Evolutionary conservation across 2,113 vertebrate genomes (phyloP).

Genomic region (Calyptomena viridis): DNA sequence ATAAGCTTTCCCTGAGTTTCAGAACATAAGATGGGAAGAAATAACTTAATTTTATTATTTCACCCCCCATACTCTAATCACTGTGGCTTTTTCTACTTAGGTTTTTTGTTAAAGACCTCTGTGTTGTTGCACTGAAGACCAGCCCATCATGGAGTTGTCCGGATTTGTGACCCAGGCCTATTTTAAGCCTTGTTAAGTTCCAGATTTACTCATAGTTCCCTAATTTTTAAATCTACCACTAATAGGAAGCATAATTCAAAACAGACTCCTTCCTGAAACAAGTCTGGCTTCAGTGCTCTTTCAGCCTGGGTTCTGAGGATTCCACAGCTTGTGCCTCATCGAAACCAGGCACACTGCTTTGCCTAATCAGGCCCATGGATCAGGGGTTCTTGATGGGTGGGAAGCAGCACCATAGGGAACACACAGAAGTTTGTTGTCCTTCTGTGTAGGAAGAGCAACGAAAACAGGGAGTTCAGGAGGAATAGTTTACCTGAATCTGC

Average conservation of each 20-base stretch:
- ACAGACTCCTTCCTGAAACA: constrained; percentile 41
- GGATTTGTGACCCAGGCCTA: constrained; percentile 46
- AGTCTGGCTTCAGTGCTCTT: constrained; percentile 4
- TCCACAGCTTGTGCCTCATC: constrained; percentile 51
- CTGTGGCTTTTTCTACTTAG: background rate
- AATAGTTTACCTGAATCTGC: background rate
- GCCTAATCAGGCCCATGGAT: background rate
- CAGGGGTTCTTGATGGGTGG: background rate
- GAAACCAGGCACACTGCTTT: background rate
- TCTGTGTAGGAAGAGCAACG: background rate
- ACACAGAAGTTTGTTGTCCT: background rate
- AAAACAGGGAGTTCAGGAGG: background rate
- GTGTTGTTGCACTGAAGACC: background rate
- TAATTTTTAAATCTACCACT: constrained; percentile 63
- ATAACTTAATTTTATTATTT: constrained; percentile 26
- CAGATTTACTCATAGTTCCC: constrained; percentile 59
- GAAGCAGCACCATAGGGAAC: background rate
- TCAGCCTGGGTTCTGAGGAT: constrained; percentile 36
- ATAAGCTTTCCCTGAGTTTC: background rate
- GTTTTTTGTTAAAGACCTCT: constrained; percentile 1
- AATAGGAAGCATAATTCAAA: constrained; percentile 63
- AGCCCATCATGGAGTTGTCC: background rate
- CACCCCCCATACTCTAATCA: background rate
- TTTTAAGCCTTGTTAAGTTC: constrained; percentile 60
- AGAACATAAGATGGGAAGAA: constrained; percentile 18